Percentiles rank a stretch among this genome's conserved stretches.
These are phyloP conservation scores for Otocyon megalotis DNA, from an alignment of 2,113 vertebrate species.

Conservation along the genomic window DNA sequence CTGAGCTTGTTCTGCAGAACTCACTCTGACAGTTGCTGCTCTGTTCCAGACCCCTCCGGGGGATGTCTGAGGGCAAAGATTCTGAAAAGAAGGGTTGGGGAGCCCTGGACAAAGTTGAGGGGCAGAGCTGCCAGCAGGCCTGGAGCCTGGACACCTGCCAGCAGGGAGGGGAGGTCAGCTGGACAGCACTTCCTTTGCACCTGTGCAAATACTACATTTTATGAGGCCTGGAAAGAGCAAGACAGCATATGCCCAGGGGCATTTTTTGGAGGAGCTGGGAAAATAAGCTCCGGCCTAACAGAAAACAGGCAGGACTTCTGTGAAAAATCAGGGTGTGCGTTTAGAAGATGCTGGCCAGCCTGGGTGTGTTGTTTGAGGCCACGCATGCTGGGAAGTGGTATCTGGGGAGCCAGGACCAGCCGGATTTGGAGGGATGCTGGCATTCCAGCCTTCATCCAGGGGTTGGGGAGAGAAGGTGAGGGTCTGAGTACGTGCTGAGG, in stretches of 20 bases:
- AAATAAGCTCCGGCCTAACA: background rate
- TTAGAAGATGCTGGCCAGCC: background rate
- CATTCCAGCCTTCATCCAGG: background rate
- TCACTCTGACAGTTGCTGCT: background rate
- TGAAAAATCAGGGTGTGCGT: background rate
- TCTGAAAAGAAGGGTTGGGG: background rate
- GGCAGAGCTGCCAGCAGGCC: background rate
- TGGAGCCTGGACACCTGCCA: background rate
- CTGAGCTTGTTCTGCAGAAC: background rate
- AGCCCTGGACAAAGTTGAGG: background rate
- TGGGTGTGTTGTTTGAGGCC: no score
- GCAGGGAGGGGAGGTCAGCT: background rate
- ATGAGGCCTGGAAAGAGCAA: background rate
- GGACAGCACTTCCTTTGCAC: background rate
- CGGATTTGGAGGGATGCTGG: background rate
- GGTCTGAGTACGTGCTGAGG: fast-evolving
- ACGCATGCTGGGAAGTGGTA: background rate
- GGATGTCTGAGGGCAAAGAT: background rate
- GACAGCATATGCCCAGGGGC: background rate
- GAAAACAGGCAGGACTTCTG: background rate
- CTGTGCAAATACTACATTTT: background rate
- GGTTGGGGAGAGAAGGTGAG: no score
- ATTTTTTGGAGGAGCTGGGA: background rate
- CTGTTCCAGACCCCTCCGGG: background rate
- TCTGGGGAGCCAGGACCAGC: background rate